Evolutionary conservation across 2,888 invertebrate species (phyloP).

Genomic region (Zygothrica quintamaculata): DNA sequence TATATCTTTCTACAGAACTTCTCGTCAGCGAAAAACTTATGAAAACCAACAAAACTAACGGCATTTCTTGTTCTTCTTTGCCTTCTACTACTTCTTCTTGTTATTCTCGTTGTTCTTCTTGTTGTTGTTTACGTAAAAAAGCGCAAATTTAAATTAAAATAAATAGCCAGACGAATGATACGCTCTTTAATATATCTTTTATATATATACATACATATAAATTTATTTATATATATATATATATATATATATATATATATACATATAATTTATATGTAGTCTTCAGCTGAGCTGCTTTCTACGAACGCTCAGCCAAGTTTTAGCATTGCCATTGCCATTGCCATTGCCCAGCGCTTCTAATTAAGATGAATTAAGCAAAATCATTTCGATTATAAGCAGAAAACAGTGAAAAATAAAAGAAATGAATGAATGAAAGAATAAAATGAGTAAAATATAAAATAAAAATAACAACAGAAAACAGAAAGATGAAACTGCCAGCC

Average conservation of each 20-base stretch:
- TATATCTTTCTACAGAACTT: constrained; percentile 35
- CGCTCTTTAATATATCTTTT: constrained; percentile 36
- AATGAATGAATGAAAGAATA: not conserved
- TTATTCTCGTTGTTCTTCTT: too few species aligned
- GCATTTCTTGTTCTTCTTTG: constrained; percentile 37
- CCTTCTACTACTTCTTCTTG: too few species aligned
- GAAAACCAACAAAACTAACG: constrained; percentile 52
- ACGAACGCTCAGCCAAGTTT: constrained; percentile 67
- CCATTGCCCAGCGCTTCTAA: constrained; percentile 69
- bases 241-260: not conserved
- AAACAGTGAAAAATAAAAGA: constrained; percentile 7
- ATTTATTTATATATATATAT: constrained; percentile 2
- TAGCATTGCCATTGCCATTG: constrained; percentile 25
- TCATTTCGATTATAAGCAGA: constrained; percentile 76
- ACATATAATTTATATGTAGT: constrained; percentile 46
- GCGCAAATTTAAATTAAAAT: constrained; percentile 60
- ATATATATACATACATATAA: constrained; percentile 19
- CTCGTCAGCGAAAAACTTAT: constrained; percentile 10
- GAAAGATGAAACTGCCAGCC: not conserved
- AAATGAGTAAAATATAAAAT: constrained; percentile 12
- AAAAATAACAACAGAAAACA: not conserved
- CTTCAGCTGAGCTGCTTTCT: constrained; percentile 28
- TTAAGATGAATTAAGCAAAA: constrained; percentile 81
- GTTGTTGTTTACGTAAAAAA: constrained; percentile 41
- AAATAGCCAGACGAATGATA: constrained; percentile 49